phyloP scores from a whole-genome alignment of 2,888 invertebrate species.

The Agonopterix subpropinquella region DNA sequence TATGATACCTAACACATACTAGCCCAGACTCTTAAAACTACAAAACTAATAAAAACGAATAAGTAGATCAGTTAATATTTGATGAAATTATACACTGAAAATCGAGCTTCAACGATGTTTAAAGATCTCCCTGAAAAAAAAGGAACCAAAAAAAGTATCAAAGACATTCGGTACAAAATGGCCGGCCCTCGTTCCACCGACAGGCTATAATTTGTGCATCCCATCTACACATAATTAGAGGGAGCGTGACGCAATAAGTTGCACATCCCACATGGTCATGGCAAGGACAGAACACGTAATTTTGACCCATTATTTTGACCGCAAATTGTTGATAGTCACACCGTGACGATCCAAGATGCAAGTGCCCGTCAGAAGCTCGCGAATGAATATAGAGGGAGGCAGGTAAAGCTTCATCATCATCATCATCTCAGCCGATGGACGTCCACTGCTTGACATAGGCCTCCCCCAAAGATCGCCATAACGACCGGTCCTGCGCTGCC shows the following conservation, averaged over 20 bases:
- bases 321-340: constrained; percentile 51
- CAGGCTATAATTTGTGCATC: constrained; percentile 69
- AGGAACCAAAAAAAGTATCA: constrained; percentile 39
- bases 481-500: no score
- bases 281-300: constrained; percentile 66
- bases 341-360: constrained; percentile 21
- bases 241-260: constrained; percentile 60
- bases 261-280: constrained; percentile 58
- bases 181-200: constrained; percentile 37
- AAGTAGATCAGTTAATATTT: no score
- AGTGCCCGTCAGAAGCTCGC: constrained; percentile 1
- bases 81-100: no score
- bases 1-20: no score
- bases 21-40: no score
- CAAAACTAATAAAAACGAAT: no score
- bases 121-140: constrained; percentile 2
- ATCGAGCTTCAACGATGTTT: no score
- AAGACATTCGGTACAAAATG: constrained; percentile 34
- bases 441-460: no score
- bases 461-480: no score
- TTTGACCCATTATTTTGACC: constrained; percentile 68
- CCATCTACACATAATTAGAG: constrained; percentile 62
- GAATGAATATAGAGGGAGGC: neutral
- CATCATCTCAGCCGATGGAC: no score
- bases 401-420: no score